These are phyloP conservation scores for Lepidurus arcticus DNA, from an alignment of 1,140 invertebrate genomes.

Conservation along the genomic window DNA sequence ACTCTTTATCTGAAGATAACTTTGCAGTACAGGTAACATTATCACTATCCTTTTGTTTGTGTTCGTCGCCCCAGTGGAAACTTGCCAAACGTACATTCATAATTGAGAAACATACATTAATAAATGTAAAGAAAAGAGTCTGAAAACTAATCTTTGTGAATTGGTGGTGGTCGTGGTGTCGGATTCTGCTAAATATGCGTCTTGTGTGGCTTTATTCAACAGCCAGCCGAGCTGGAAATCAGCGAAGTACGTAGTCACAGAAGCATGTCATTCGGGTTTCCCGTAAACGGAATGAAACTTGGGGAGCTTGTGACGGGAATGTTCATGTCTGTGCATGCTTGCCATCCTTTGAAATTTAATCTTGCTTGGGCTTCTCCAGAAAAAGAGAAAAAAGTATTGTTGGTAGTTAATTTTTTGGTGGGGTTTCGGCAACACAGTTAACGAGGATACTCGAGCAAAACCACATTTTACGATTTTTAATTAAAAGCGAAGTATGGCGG, in stretches of 20 bases:
- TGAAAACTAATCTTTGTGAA: neutral
- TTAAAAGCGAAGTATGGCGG: slow-evolving; percentile 10
- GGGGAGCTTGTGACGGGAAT: neutral
- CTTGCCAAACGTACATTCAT: neutral
- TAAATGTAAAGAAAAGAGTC: neutral
- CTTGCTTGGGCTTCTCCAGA: neutral
- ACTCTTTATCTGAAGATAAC: neutral
- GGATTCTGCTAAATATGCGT: slow-evolving; percentile 32
- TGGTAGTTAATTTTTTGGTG: neutral
- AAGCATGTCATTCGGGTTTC: neutral
- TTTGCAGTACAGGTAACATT: neutral
- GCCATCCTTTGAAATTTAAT: neutral
- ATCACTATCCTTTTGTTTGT: neutral
- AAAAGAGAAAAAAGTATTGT: neutral
- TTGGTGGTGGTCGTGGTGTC: slow-evolving; percentile 29
- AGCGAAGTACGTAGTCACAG: slow-evolving; percentile 14
- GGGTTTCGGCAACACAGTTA: neutral
- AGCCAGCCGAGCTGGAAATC: slow-evolving; percentile 17
- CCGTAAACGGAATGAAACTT: neutral
- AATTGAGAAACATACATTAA: neutral
- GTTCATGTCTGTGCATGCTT: neutral
- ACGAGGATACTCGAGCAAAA: neutral
- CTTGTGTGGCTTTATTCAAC: neutral
- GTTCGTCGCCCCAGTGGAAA: neutral
- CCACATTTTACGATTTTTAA: slow-evolving; percentile 5